phyloP scores from a whole-genome alignment of 2,888 invertebrate genomes.

The Cantharis rufa region DNA sequence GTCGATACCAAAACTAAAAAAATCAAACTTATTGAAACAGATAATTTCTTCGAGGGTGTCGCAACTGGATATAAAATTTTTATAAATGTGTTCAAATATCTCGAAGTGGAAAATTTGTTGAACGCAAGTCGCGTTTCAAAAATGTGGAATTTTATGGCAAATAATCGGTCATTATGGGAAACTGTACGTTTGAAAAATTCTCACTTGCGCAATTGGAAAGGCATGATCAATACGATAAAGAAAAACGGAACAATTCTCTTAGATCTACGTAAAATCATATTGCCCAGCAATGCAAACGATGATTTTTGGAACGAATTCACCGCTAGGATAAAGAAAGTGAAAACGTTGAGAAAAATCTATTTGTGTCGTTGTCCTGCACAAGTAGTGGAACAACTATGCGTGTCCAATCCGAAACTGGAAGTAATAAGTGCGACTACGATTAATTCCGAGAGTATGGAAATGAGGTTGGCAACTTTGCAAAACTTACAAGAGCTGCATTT shows the following conservation, averaged over 20 bases:
- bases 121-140: slow-evolving; percentile 76
- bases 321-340: slow-evolving; percentile 65
- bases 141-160: slow-evolving; percentile 75
- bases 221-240: slow-evolving; percentile 70
- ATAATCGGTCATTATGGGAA: slow-evolving; percentile 76
- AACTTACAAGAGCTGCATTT: slow-evolving; percentile 74
- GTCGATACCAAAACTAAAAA: background rate
- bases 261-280: slow-evolving; percentile 81
- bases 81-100: slow-evolving; percentile 74
- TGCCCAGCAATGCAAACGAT: slow-evolving; percentile 65
- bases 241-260: slow-evolving; percentile 75
- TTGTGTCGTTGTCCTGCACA: slow-evolving; percentile 69
- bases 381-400: slow-evolving; percentile 72
- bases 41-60: slow-evolving; percentile 56
- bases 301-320: slow-evolving; percentile 75
- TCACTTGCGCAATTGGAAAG: slow-evolving; percentile 78
- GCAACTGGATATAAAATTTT: slow-evolving; percentile 59
- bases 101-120: slow-evolving; percentile 78
- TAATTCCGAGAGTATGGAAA: slow-evolving; percentile 68
- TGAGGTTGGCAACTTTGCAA: slow-evolving; percentile 64
- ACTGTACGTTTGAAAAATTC: slow-evolving; percentile 85
- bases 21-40: slow-evolving; percentile 43
- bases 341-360: slow-evolving; percentile 63
- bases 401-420: slow-evolving; percentile 65
- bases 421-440: slow-evolving; percentile 69